phyloP scores from a whole-genome alignment of 2,888 invertebrate species.

The Patella depressa region DNA sequence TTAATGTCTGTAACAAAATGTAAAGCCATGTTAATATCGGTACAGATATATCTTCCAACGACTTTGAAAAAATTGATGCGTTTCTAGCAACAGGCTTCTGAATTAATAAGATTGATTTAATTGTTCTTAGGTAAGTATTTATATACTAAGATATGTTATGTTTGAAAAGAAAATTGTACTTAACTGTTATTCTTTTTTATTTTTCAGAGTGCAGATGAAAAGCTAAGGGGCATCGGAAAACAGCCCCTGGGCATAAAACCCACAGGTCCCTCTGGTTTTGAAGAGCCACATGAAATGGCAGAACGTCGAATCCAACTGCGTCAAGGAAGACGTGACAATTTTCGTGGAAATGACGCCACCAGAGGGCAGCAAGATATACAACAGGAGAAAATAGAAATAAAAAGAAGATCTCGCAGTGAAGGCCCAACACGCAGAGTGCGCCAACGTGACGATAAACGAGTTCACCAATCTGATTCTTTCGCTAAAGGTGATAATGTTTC shows the following conservation, averaged over 20 bases:
- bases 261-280: slow-evolving; percentile 18
- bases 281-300: slow-evolving; percentile 44
- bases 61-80: too few species aligned
- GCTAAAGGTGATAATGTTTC: slow-evolving; percentile 20
- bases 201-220: slow-evolving; percentile 64
- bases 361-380: slow-evolving; percentile 25
- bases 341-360: slow-evolving; percentile 19
- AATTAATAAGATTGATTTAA: too few species aligned
- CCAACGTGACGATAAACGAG: slow-evolving; percentile 46
- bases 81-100: too few species aligned
- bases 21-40: too few species aligned
- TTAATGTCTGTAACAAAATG: too few species aligned
- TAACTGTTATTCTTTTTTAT: slow-evolving; percentile 14
- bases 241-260: slow-evolving; percentile 34
- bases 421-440: slow-evolving; percentile 50
- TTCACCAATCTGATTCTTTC: slow-evolving; percentile 33
- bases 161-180: neutral
- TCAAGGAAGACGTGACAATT: slow-evolving; percentile 32
- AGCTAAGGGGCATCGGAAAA: slow-evolving; percentile 54
- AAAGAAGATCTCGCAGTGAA: slow-evolving; percentile 58
- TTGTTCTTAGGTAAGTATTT: too few species aligned
- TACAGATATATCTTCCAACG: too few species aligned
- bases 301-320: slow-evolving; percentile 52
- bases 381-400: slow-evolving; percentile 40
- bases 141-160: too few species aligned